A percentile compares a stretch with the other conserved stretches of the same genome.
phyloP scores from a whole-genome alignment of 35 echinoderm and acorn worm genomes.

The Anneissia japonica region DNA sequence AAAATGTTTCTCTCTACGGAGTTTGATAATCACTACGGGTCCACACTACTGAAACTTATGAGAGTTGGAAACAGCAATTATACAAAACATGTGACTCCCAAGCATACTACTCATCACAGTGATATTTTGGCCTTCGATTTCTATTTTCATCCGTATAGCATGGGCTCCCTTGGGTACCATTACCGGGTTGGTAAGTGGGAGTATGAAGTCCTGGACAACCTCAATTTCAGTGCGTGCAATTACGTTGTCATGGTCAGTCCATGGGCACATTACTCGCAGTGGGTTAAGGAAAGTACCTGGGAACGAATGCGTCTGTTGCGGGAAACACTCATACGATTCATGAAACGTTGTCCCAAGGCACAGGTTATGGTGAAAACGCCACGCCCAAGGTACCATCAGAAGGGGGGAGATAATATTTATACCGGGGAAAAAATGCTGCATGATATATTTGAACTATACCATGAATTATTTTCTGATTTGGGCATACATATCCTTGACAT shows the following conservation, averaged over 20 bases:
- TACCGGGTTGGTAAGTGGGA: background rate
- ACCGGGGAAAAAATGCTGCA: background rate
- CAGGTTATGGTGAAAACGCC: conserved; percentile 18
- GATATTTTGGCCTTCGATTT: background rate
- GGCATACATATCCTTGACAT: background rate
- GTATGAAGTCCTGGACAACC: background rate
- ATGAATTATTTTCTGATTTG: background rate
- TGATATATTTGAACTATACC: background rate
- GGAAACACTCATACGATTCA: conserved; percentile 13
- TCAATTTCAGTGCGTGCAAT: background rate
- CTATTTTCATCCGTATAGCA: background rate
- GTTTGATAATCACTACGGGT: too few species aligned
- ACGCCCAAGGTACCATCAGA: conserved; percentile 4
- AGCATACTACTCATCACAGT: too few species aligned
- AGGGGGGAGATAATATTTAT: background rate
- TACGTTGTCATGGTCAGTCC: conserved; percentile 20
- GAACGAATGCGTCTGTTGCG: background rate
- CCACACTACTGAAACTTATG: background rate
- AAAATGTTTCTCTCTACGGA: too few species aligned
- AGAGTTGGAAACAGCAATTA: background rate
- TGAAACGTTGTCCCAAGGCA: conserved; percentile 2
- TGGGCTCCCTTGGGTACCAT: background rate
- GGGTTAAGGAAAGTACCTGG: background rate
- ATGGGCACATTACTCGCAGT: conserved; percentile 35
- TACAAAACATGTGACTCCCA: too few species aligned